Evolutionary conservation across 2,113 vertebrate species (phyloP).

Genomic region (Cyrtonyx montezumae): DNA sequence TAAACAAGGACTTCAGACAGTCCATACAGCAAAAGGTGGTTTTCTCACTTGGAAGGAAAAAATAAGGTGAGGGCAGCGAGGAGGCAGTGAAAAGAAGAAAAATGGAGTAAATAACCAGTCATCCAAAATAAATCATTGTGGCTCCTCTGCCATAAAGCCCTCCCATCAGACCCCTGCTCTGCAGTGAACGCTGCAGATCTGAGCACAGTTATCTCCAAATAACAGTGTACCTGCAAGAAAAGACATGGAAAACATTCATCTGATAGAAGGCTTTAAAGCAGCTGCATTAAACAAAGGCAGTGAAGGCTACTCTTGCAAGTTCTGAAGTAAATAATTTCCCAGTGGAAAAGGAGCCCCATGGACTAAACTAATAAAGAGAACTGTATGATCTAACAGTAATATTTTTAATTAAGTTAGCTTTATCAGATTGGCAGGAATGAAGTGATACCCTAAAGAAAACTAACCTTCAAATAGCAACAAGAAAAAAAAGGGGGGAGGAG

Average conservation of each 20-base stretch:
- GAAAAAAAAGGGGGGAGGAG: too few species aligned
- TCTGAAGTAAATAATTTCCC: slow-evolving; percentile 73
- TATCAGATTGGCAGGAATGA: slow-evolving; percentile 67
- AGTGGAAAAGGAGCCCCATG: slow-evolving; percentile 45
- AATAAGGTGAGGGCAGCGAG: neutral
- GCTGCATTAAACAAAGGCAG: slow-evolving; percentile 60
- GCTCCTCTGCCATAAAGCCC: neutral
- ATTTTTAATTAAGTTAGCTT: slow-evolving; percentile 73
- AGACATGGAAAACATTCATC: slow-evolving; percentile 55
- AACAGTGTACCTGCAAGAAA: slow-evolving; percentile 61
- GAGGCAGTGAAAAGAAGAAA: neutral
- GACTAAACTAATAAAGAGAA: slow-evolving; percentile 68
- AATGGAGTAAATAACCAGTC: neutral
- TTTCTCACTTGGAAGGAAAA: neutral
- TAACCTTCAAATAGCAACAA: slow-evolving; percentile 35
- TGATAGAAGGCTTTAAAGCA: slow-evolving; percentile 62
- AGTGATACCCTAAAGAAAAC: slow-evolving; percentile 63
- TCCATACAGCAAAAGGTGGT: neutral
- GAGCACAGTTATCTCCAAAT: slow-evolving; percentile 42
- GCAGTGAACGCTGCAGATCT: neutral
- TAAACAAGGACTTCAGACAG: neutral
- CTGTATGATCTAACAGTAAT: slow-evolving; percentile 70
- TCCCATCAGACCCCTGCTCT: slow-evolving; percentile 4
- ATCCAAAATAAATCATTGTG: neutral
- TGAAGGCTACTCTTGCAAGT: slow-evolving; percentile 40